phyloP scores from a whole-genome alignment of 2,888 invertebrate species.

The Acronicta alni region DNA sequence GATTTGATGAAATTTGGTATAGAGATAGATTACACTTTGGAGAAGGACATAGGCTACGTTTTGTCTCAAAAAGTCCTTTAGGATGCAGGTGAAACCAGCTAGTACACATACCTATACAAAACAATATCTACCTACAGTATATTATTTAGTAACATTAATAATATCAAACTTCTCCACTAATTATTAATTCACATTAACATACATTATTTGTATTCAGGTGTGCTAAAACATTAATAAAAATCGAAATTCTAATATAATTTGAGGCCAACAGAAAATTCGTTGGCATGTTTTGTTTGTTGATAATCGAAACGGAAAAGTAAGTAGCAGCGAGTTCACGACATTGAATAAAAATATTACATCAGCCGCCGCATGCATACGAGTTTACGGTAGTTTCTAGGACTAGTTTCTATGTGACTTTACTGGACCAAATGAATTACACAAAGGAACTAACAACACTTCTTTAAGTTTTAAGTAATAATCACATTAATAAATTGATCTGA shows the following conservation, averaged over 20 bases:
- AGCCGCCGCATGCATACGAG: conserved; percentile 35
- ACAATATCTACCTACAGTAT: too few species aligned
- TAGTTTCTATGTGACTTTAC: conserved; percentile 17
- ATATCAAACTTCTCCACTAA: background rate
- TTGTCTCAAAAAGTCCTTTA: too few species aligned
- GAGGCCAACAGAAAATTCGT: conserved; percentile 5
- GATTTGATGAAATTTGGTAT: too few species aligned
- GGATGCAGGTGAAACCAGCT: too few species aligned
- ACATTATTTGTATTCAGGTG: background rate
- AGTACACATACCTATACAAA: too few species aligned
- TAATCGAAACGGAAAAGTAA: conserved; percentile 31
- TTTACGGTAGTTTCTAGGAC: conserved; percentile 13
- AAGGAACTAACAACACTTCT: too few species aligned
- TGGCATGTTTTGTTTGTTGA: conserved; percentile 36
- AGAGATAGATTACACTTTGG: too few species aligned
- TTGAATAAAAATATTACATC: conserved; percentile 47
- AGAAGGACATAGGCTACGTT: too few species aligned
- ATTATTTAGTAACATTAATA: too few species aligned
- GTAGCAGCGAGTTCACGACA: conserved; percentile 29
- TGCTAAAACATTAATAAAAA: background rate
- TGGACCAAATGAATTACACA: background rate
- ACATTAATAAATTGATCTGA: too few species aligned
- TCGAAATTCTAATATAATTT: background rate
- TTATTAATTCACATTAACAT: conserved; percentile 3
- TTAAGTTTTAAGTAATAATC: too few species aligned